phyloP scores from a whole-genome alignment of 1,140 invertebrate species.

The Apis dorsata region DNA sequence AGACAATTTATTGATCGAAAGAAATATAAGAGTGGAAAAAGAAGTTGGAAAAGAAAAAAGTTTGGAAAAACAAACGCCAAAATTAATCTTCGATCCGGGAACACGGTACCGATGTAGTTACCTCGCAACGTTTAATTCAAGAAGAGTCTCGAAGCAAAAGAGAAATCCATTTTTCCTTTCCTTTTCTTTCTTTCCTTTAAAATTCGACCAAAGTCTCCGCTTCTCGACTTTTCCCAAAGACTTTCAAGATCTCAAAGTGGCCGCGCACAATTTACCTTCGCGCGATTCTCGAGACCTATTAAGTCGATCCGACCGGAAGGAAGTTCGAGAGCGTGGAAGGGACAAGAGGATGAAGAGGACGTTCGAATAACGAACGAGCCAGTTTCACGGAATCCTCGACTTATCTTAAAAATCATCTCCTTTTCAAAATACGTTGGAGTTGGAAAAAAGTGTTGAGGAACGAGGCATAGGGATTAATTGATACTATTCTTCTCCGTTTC shows the following conservation, averaged over 20 bases:
- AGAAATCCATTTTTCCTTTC: not conserved
- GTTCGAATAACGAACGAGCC: slow-evolving; percentile 24
- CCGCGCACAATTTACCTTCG: not conserved
- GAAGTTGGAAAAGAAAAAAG: not conserved
- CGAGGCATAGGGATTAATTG: no score
- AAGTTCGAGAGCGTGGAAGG: not conserved
- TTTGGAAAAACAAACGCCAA: not conserved
- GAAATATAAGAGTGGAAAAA: not conserved
- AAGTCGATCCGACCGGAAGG: slow-evolving; percentile 13
- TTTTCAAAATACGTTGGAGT: not conserved
- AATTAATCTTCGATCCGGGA: not conserved
- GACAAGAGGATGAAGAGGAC: not conserved
- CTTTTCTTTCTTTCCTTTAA: not conserved
- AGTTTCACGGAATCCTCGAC: not conserved
- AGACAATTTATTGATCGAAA: slow-evolving; percentile 11
- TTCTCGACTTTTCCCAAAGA: no score
- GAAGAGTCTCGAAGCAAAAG: not conserved
- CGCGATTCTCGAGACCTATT: slow-evolving; percentile 25
- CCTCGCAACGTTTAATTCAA: slow-evolving; percentile 13
- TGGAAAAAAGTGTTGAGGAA: no score
- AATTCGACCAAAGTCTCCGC: not conserved
- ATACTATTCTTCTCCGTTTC: no score
- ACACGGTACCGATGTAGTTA: not conserved
- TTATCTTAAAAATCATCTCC: not conserved
- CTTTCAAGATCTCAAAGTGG: not conserved